These are phyloP conservation scores for Sminthurides aquaticus DNA, from an alignment of 2,888 invertebrate genomes.

Conservation along the genomic window DNA sequence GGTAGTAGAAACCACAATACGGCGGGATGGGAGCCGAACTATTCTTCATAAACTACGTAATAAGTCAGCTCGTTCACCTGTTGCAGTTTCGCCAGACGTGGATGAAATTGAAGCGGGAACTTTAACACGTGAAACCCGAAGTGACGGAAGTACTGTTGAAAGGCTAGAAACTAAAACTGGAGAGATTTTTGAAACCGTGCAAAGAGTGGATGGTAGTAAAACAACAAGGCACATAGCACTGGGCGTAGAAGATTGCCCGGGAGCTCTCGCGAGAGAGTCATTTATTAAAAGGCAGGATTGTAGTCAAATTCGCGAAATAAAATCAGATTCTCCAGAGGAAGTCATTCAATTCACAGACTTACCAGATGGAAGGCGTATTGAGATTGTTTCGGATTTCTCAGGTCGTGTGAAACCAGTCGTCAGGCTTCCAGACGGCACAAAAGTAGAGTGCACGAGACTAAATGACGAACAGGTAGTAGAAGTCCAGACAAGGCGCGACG, in stretches of 20 bases:
- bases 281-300: not conserved
- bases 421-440: not conserved
- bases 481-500: constrained; percentile 1
- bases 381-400: not conserved
- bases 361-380: constrained; percentile 5
- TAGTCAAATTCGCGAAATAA: not conserved
- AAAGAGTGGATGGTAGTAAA: constrained; percentile 10
- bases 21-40: constrained; percentile 11
- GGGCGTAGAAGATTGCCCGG: too few species aligned
- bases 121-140: not conserved
- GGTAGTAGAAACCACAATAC: not conserved
- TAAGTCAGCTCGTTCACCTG: not conserved
- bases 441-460: not conserved
- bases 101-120: not conserved
- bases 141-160: constrained; percentile 11
- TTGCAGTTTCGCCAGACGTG: not conserved
- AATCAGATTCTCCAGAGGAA: not conserved
- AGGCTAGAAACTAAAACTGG: not conserved
- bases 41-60: too few species aligned
- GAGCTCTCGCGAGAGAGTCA: not conserved
- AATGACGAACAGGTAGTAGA: not conserved
- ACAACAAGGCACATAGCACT: not conserved
- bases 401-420: not conserved
- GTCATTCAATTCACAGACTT: not conserved
- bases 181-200: not conserved